These are phyloP conservation scores for Chaenocephalus aceratus DNA, from an alignment of 2,113 vertebrate species.

Conservation along the genomic window DNA sequence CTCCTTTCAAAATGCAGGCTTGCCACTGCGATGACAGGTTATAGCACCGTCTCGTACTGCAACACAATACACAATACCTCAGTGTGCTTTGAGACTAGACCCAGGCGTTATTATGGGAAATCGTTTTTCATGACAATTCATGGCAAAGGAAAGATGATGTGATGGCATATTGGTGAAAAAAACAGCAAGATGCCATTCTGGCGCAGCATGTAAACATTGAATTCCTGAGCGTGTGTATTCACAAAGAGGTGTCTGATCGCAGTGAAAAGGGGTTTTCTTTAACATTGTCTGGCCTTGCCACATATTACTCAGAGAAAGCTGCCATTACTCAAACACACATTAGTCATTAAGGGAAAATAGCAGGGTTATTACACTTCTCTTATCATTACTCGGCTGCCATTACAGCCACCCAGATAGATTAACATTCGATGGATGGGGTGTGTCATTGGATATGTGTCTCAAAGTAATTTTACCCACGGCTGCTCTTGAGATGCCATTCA, in stretches of 20 bases:
- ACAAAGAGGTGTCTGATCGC: constrained; percentile 61
- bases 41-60: constrained; percentile 17
- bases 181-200: constrained; percentile 54
- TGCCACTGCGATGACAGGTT: constrained; percentile 45
- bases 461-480: constrained; percentile 68
- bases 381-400: constrained; percentile 61
- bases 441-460: constrained; percentile 62
- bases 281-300: constrained; percentile 61
- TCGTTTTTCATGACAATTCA: constrained; percentile 59
- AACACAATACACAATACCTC: constrained; percentile 39
- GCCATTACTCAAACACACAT: constrained; percentile 61
- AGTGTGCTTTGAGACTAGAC: constrained; percentile 40
- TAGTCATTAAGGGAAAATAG: constrained; percentile 70
- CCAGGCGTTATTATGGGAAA: constrained; percentile 31
- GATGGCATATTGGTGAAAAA: constrained; percentile 49
- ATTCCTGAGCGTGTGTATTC: constrained; percentile 69
- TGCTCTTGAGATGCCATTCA: constrained; percentile 56
- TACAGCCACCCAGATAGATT: constrained; percentile 52
- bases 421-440: constrained; percentile 59
- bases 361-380: constrained; percentile 66
- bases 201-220: constrained; percentile 69
- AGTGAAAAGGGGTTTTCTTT: constrained; percentile 63
- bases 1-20: constrained; percentile 44
- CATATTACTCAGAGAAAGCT: constrained; percentile 69
- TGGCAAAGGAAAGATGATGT: constrained; percentile 36